phyloP scores from a whole-genome alignment of 2,888 invertebrate genomes.

The Cheilosia variabilis region DNA sequence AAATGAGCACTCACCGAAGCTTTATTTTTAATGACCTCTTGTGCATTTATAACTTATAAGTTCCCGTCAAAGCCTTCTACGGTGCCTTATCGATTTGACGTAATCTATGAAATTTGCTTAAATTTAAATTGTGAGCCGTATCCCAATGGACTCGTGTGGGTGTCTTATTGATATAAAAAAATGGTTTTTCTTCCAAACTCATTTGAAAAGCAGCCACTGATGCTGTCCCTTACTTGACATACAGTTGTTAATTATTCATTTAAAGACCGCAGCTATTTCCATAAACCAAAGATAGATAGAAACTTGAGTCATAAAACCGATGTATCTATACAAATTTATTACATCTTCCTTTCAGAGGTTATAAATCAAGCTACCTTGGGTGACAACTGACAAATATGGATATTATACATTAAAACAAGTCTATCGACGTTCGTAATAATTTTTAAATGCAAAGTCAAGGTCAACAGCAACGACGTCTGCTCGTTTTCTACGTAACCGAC shows the following conservation, averaged over 20 bases:
- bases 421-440: neutral
- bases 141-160: neutral
- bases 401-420: neutral
- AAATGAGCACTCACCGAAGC: neutral
- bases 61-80: neutral
- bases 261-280: neutral
- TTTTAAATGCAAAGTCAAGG: neutral
- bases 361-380: neutral
- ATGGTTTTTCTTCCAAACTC: neutral
- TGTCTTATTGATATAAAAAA: neutral
- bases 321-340: neutral
- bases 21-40: neutral
- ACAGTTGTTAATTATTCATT: neutral
- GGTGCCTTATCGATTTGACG: neutral
- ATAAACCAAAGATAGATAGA: neutral
- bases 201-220: neutral
- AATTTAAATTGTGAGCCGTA: neutral
- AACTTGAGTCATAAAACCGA: neutral
- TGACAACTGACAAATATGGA: constrained; percentile 2
- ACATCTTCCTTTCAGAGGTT: neutral
- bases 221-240: neutral
- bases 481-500: neutral
- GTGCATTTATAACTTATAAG: neutral
- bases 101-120: neutral
- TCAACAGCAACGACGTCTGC: neutral